Percentiles rank a stretch among this genome's conserved stretches.
phyloP scores from a whole-genome alignment of 2,797 vertebrate genomes.

The Danio aesculapii region DNA sequence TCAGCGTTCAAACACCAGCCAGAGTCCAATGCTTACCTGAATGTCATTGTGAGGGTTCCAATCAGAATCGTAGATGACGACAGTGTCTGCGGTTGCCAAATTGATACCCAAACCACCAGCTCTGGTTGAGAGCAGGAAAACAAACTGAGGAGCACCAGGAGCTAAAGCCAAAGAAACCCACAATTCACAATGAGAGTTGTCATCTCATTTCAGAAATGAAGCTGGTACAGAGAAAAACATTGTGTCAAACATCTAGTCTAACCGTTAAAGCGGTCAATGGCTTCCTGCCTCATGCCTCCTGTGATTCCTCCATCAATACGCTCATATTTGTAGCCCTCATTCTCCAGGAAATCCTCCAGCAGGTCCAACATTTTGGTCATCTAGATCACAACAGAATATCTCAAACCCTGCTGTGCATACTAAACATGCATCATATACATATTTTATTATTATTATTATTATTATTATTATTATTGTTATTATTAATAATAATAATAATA shows the following conservation, averaged over 20 bases:
- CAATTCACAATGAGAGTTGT: neutral
- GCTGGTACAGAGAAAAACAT: neutral
- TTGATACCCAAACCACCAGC: slow-evolving; percentile 98
- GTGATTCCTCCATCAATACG: slow-evolving; percentile 97
- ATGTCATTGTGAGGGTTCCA: slow-evolving; percentile 99
- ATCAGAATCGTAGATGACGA: slow-evolving; percentile 98
- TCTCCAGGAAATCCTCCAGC: slow-evolving; percentile 95
- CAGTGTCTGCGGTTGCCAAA: slow-evolving; percentile 96
- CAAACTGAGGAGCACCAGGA: slow-evolving; percentile 97
- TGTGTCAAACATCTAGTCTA: slow-evolving; percentile 32
- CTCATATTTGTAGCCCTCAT: slow-evolving; percentile 98
- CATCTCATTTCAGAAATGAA: neutral
- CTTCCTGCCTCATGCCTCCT: slow-evolving; percentile 96
- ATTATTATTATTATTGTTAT: too few relatives aligned
- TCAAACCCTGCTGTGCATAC: neutral
- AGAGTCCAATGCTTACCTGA: slow-evolving; percentile 78
- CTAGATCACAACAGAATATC: slow-evolving; percentile 68
- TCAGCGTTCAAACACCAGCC: neutral
- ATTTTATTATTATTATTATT: too few relatives aligned
- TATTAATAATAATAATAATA: too few relatives aligned
- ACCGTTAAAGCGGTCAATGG: slow-evolving; percentile 98
- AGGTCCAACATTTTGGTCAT: slow-evolving; percentile 99
- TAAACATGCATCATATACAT: too few relatives aligned
- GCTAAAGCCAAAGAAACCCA: slow-evolving; percentile 73
- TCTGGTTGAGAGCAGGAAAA: slow-evolving; percentile 95